These are phyloP conservation scores for Apostichopus japonicus DNA, from an alignment of 35 echinoderm and acorn worm genomes.

Conservation along the genomic window DNA sequence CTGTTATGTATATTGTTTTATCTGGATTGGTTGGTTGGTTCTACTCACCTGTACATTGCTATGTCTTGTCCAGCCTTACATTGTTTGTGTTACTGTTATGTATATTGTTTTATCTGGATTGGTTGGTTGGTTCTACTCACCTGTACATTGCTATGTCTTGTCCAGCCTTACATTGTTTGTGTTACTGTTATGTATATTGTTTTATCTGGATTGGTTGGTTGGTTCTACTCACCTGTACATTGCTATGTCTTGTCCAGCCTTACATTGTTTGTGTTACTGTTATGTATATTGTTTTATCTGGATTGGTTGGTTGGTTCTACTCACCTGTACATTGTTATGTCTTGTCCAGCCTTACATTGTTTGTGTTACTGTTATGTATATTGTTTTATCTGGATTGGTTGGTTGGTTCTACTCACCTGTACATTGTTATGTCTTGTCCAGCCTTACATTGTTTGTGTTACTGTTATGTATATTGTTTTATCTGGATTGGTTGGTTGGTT, in stretches of 20 bases:
- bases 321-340: constrained; percentile 87
- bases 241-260: constrained; percentile 48
- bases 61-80: constrained; percentile 34
- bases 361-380: neutral
- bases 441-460: neutral
- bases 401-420: constrained; percentile 68
- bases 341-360: neutral
- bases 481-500: too few relatives aligned
- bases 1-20: neutral
- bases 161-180: neutral
- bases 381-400: too few relatives aligned
- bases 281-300: neutral
- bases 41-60: constrained; percentile 85
- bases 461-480: neutral
- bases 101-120: too few relatives aligned
- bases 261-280: neutral
- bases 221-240: constrained; percentile 82
- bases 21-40: too few relatives aligned
- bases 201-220: too few relatives aligned
- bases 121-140: constrained; percentile 38
- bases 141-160: constrained; percentile 85
- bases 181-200: neutral
- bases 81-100: neutral
- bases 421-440: constrained; percentile 75
- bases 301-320: neutral